A percentile compares a stretch with the other conserved stretches of the same genome.
Conservation (phyloP, 2,888 invertebrate species). For the Drosophila algonquin region DNA sequence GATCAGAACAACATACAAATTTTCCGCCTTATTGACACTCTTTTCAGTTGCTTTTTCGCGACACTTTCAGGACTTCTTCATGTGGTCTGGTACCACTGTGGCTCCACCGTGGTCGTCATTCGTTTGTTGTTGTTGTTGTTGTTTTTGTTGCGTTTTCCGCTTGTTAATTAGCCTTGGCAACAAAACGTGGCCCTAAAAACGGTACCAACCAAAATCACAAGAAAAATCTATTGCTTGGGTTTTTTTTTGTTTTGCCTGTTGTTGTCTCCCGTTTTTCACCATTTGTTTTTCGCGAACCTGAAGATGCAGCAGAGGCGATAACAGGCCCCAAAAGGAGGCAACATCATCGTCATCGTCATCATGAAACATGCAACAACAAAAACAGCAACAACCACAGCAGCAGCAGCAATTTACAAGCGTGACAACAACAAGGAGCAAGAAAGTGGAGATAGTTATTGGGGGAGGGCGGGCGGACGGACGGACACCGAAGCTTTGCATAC, state of each 20-base stretch:
- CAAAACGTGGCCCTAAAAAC: conserved; percentile 7
- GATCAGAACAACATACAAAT: background rate
- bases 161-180: conserved; percentile 47
- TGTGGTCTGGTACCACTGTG: background rate
- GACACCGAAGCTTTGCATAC: background rate
- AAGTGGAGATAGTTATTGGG: conserved; percentile 22
- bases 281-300: conserved; percentile 59
- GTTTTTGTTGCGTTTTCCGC: conserved; percentile 7
- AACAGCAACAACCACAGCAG: background rate
- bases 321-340: conserved; percentile 48
- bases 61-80: background rate
- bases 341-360: conserved; percentile 38
- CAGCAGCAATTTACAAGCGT: conserved; percentile 45
- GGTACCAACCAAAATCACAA: conserved; percentile 2
- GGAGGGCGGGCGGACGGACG: background rate
- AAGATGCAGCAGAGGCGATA: conserved; percentile 67
- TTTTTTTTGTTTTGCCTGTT: conserved; percentile 10
- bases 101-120: background rate
- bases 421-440: conserved; percentile 41
- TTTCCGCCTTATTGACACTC: background rate
- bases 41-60: too few relatives aligned
- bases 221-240: conserved; percentile 51
- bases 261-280: conserved; percentile 31
- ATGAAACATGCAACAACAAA: conserved; percentile 17
- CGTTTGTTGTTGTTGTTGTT: background rate